Conservation (phyloP, 2,888 invertebrate genomes). For the Conistra vaccinii region DNA sequence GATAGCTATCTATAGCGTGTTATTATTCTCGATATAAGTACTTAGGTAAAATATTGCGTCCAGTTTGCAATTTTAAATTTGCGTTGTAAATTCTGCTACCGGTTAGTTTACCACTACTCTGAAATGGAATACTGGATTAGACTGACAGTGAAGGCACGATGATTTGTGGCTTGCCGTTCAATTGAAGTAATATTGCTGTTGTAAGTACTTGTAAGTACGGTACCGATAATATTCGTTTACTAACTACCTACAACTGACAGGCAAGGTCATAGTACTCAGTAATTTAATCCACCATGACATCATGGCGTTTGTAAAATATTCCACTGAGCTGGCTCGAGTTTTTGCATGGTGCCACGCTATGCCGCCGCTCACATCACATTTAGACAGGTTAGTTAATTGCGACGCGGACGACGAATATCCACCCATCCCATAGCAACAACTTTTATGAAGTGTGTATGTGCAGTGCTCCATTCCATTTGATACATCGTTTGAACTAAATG, state of each 20-base stretch:
- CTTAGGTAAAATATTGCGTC: slow-evolving; percentile 16
- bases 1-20: slow-evolving; percentile 21
- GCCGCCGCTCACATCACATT: slow-evolving; percentile 61
- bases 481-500: background rate
- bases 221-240: slow-evolving; percentile 61
- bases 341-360: slow-evolving; percentile 77
- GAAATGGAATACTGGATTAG: slow-evolving; percentile 35
- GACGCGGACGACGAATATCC: slow-evolving; percentile 36
- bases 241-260: slow-evolving; percentile 74
- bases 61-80: slow-evolving; percentile 35
- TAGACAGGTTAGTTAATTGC: slow-evolving; percentile 64
- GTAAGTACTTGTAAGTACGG: slow-evolving; percentile 43
- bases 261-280: slow-evolving; percentile 85
- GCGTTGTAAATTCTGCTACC: slow-evolving; percentile 27
- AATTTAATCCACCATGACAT: slow-evolving; percentile 89
- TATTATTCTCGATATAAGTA: slow-evolving; percentile 37
- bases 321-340: slow-evolving; percentile 80
- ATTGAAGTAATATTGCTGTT: slow-evolving; percentile 36
- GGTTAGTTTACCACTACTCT: slow-evolving; percentile 19
- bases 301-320: slow-evolving; percentile 87
- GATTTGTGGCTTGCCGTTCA: slow-evolving; percentile 35
- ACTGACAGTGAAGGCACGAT: slow-evolving; percentile 27
- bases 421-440: slow-evolving; percentile 56
- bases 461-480: background rate
- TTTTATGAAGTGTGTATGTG: slow-evolving; percentile 1